These are phyloP conservation scores for Mormyrops attenuatus DNA, from an alignment of 2,797 vertebrate genomes.

Conservation along the genomic window DNA sequence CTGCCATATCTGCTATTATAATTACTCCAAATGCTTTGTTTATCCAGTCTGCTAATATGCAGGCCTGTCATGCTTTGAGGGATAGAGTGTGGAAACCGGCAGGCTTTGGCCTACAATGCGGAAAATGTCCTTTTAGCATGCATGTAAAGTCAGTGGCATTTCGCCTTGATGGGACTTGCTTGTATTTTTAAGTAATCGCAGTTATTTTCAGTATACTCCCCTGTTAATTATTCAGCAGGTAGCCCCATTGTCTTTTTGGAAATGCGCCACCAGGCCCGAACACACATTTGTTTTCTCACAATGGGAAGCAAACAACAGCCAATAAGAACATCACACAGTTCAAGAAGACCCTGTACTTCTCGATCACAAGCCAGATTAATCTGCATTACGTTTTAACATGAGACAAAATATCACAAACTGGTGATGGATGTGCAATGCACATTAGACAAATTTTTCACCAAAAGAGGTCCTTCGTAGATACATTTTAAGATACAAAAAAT, in stretches of 20 bases:
- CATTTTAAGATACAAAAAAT: neutral
- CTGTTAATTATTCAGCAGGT: constrained; percentile 3
- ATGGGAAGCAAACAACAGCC: neutral
- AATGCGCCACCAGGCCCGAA: neutral
- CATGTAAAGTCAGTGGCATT: neutral
- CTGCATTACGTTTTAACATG: neutral
- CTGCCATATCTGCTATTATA: neutral
- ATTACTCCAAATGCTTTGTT: neutral
- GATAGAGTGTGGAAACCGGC: neutral
- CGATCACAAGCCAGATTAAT: neutral
- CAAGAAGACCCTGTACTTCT: neutral
- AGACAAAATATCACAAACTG: neutral
- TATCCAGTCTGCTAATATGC: neutral
- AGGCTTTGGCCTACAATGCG: neutral
- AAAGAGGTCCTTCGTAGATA: neutral
- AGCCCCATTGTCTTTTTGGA: neutral
- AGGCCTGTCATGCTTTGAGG: neutral
- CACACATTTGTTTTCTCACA: neutral
- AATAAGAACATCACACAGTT: too few relatives aligned
- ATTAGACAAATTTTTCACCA: neutral
- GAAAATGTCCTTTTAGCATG: neutral
- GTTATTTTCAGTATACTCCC: constrained; percentile 13
- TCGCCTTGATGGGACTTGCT: neutral
- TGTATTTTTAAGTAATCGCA: constrained; percentile 15
- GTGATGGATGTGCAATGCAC: neutral